Evolutionary conservation across 2,888 invertebrate species (phyloP), one percentile per base, ranked within the genome.

Genomic region (Drosophila ezoana): DNA sequence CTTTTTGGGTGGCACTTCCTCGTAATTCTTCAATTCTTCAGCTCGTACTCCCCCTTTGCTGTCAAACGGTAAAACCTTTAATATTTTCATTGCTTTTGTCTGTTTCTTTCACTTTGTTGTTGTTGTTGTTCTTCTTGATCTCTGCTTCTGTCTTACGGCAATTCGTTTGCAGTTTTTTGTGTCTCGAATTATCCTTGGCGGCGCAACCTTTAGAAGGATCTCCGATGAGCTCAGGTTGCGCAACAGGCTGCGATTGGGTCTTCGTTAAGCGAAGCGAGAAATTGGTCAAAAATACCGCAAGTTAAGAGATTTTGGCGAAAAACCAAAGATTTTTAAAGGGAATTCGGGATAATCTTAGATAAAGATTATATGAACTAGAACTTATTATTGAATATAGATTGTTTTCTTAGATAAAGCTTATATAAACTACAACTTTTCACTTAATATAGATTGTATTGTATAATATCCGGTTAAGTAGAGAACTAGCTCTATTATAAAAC

Each of bases 1-100:
- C 56, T 44, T 60, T 79, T 66, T 71, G 76, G 84, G 89, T 79
- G 71, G 75, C 68, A 83, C 84, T 80, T 84, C 83, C 89, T 83
- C 64, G 85, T 87, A 83, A 89, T 63, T 56, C 57, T 32, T 57
- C 18, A 48, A 47, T 64, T 20, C 5, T 14, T 20, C 32, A 16
- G 6, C n/a, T 14, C 40, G 40, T 14, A 8, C 37, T 32, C 33
- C 48, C 43, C 41, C 38, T 62, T 45, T 64, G n/a, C 61, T 87
- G 85, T 78, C 78, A 87, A 78, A 87, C 85, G 70, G 58, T 78
- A 78, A 56, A 74, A 69, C 75, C 75, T 85, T 69, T 58, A 82
- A 88, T 88, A 86, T 72, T 86, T 88, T 72, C 62, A 62, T 51
- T 51, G 53, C 60, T 59, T 64, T 69, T 83, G 76, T 82, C 62